A percentile compares a stretch with the other conserved stretches of the same genome.
Conservation (phyloP, 2,113 vertebrate species). For the Potamarius usumacintae region DNA sequence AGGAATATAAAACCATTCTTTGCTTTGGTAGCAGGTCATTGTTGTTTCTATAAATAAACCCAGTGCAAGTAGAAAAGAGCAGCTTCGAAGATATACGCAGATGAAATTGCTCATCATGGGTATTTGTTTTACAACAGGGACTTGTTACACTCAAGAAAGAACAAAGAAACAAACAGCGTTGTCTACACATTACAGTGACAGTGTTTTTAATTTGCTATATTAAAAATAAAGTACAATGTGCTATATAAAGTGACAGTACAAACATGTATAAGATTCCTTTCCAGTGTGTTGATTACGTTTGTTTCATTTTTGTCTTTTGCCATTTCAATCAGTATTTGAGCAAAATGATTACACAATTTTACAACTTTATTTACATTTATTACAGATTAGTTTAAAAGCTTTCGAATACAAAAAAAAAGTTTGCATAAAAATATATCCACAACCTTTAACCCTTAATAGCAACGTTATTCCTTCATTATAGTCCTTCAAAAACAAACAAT, state of each 20-base stretch:
- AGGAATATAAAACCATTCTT: neutral
- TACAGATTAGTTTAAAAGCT: slow-evolving; percentile 33
- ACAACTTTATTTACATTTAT: slow-evolving; percentile 42
- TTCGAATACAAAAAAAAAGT: slow-evolving; percentile 24
- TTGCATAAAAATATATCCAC: slow-evolving; percentile 36
- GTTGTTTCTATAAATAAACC: neutral
- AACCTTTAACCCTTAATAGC: slow-evolving; percentile 15
- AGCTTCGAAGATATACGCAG: neutral
- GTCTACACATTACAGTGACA: slow-evolving; percentile 9
- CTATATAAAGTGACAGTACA: slow-evolving; percentile 41
- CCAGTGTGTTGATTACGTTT: slow-evolving; percentile 14
- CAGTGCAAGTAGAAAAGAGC: neutral
- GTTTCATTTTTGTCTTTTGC: neutral
- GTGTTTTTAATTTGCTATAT: slow-evolving; percentile 41
- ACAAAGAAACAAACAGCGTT: neutral
- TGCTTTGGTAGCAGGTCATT: neutral
- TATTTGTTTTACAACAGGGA: neutral
- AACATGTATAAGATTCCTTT: slow-evolving; percentile 22
- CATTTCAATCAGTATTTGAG: slow-evolving; percentile 14
- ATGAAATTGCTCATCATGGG: neutral
- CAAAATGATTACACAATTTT: slow-evolving; percentile 17
- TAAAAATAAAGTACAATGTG: slow-evolving; percentile 47
- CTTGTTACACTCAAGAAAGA: neutral
- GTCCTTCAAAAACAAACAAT: neutral
- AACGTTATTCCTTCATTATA: slow-evolving; percentile 17